Conservation (phyloP, 2,888 invertebrate genomes). For the Dryococelus australis region DNA sequence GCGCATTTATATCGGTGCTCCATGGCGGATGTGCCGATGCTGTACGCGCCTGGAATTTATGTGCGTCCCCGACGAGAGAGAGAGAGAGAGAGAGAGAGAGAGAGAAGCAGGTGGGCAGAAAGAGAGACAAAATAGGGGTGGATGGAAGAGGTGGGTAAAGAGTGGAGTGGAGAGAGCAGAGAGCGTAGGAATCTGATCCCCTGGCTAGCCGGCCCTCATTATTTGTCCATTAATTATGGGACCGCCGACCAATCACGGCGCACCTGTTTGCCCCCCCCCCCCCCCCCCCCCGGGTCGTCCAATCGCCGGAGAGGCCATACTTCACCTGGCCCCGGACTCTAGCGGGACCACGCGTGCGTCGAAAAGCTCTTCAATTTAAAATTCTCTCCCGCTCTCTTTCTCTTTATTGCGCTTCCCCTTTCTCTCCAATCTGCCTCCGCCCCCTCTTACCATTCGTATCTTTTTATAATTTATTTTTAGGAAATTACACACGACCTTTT, state of each 20-base stretch:
- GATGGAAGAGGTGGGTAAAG: not conserved
- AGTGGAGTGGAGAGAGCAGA: not conserved
- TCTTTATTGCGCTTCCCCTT: not conserved
- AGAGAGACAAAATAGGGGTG: not conserved
- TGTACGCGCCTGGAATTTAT: not conserved
- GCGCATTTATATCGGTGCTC: not conserved
- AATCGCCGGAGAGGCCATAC: not conserved
- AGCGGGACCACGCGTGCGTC: not conserved
- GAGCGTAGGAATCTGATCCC: not conserved
- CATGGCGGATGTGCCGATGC: not conserved
- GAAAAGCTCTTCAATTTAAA: conserved; percentile 16
- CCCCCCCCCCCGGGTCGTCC: not conserved
- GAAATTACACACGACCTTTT: conserved; percentile 16
- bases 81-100: not conserved
- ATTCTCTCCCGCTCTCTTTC: conserved; percentile 7
- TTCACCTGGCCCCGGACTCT: not conserved
- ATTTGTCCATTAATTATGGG: not conserved
- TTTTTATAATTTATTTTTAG: conserved; percentile 16
- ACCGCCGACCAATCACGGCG: conserved; percentile 9
- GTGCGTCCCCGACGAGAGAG: not conserved
- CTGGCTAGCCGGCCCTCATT: not conserved
- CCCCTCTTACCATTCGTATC: not conserved
- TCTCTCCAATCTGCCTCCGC: not conserved
- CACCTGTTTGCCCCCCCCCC: not conserved
- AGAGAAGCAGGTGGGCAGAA: not conserved